Evolutionary conservation across 2,888 invertebrate genomes (phyloP), one percentile per base, ranked within the genome.

Genomic region (Dendrolimus houi): DNA sequence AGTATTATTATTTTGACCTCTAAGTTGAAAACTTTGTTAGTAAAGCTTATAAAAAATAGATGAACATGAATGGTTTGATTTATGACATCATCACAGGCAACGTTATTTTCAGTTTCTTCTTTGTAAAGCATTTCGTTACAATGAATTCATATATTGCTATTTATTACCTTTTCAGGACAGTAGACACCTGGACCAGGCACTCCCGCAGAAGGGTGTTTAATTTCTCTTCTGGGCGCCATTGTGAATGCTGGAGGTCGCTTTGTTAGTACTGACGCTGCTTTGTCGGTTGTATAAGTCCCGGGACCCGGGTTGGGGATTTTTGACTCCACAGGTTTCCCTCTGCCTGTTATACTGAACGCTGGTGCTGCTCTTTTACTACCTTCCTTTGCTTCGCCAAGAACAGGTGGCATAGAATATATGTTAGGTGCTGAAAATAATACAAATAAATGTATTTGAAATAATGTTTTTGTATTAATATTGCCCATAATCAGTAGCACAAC

Each of bases 311-410:
- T 91, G 0, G 84, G 80, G 2, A 71, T 72, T 64, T 85, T 87
- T 9, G 74, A 67, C 56, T 84, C 88, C 8, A 68, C 60, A 13
- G 92, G 90, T 78, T 95, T 96, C 64, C 95, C 95, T 62, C 98
- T 92, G 8, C 97, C 96, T 8, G 96, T 94, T 68, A 98, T 95
- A 57, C 97, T 96, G 81, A 95, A 98, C 9, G 97, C 94, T 1
- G 98, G 98, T 1, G 98, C 94, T 54, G 95, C 94, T 78, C 93
- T 81, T 81, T 93, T 76, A 79, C 91, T 70, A 70, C 92, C 90
- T 61, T 91, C 90, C 59, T 86, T 85, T 17, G 90, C 87, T 68
- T 76, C 94, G 81, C 78, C 94, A 72, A 97, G 92, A 58, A 94
- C 94, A 56, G 96, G 94, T 61, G 96, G 96, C 83, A 97, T 95